Evolutionary conservation across 2,888 invertebrate genomes (phyloP).

Genomic region (Leptopterna dolabrata): DNA sequence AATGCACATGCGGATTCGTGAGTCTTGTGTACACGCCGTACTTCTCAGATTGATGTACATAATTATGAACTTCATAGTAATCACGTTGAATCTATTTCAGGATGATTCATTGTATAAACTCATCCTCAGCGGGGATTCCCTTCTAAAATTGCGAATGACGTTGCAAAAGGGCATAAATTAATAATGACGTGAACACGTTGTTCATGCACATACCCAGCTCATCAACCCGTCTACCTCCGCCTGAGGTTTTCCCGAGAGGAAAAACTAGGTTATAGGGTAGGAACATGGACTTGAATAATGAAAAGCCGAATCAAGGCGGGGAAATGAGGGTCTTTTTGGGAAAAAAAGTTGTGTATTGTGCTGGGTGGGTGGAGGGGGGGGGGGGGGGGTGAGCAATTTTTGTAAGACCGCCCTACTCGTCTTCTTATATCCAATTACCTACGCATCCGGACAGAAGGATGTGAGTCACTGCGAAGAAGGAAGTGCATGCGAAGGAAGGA

Average conservation of each 20-base stretch:
- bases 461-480: neutral
- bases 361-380: neutral
- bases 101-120: neutral
- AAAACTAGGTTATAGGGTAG: neutral
- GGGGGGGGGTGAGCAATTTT: neutral
- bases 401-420: neutral
- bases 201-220: neutral
- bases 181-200: neutral
- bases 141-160: neutral
- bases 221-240: neutral
- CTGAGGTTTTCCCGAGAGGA: neutral
- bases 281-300: constrained; percentile 29
- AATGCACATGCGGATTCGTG: no score
- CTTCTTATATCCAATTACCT: constrained; percentile 30
- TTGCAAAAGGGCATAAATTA: neutral
- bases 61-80: no score
- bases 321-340: constrained; percentile 6
- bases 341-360: neutral
- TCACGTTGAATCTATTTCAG: neutral
- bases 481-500: neutral
- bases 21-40: no score
- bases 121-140: neutral
- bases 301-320: constrained; percentile 19
- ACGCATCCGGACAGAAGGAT: neutral
- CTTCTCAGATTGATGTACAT: no score